Conservation (phyloP, 2,113 vertebrate genomes). For the Myotis brandtii region DNA sequence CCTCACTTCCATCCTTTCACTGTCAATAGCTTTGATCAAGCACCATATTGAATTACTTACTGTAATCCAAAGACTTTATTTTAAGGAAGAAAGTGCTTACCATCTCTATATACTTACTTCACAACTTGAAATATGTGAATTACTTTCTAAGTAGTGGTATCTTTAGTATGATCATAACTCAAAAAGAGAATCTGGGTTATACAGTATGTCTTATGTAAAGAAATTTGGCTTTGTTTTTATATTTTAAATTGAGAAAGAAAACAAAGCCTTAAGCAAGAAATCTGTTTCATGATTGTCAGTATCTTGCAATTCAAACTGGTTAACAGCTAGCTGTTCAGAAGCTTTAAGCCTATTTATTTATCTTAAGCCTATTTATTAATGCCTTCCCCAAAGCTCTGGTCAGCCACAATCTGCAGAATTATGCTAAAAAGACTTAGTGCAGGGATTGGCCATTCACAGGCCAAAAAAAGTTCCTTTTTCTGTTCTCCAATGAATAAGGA, state of each 20-base stretch:
- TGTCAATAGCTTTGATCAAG: background rate
- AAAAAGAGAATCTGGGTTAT: slow-evolving; percentile 9
- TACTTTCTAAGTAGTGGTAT: background rate
- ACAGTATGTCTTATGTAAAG: background rate
- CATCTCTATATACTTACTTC: background rate
- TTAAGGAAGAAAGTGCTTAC: background rate
- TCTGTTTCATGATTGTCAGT: background rate
- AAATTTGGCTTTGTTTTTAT: slow-evolving; percentile 11
- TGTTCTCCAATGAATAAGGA: background rate
- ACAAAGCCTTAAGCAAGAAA: slow-evolving; percentile 12
- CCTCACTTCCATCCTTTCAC: background rate
- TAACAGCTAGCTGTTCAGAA: slow-evolving; percentile 1
- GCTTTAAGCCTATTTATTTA: background rate
- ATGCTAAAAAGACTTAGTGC: background rate
- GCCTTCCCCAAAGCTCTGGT: background rate
- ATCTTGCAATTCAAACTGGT: background rate
- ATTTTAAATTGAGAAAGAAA: background rate
- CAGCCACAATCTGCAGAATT: background rate
- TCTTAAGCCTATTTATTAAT: background rate
- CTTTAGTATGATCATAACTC: background rate
- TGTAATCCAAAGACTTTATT: background rate
- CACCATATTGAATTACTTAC: background rate
- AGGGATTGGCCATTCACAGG: background rate
- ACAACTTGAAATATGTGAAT: background rate
- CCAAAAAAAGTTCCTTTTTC: background rate